Evolutionary conservation across 2,797 vertebrate genomes (phyloP).

Genomic region (Lepidocolaptes lacrymiger): DNA sequence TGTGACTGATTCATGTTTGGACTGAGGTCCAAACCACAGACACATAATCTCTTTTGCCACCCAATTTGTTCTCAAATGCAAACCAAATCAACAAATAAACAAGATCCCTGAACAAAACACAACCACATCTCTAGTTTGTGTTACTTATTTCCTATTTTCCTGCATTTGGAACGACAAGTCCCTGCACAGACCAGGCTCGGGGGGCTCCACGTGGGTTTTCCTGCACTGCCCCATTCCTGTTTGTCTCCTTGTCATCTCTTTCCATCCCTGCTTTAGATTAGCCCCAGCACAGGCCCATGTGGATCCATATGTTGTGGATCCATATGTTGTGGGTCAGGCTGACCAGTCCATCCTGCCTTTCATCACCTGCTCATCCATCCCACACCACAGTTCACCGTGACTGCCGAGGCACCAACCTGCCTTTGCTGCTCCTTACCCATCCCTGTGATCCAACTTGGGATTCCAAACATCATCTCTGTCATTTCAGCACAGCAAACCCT

Average conservation of each 20-base stretch:
- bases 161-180: not conserved
- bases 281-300: not conserved
- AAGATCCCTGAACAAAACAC: not conserved
- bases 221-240: not conserved
- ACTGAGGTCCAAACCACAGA: slow-evolving; percentile 1
- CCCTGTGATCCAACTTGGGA: not conserved
- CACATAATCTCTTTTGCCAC: not conserved
- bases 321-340: slow-evolving; percentile 45
- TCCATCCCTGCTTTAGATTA: slow-evolving; percentile 40
- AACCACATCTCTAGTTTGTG: not conserved
- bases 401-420: not conserved
- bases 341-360: slow-evolving; percentile 52
- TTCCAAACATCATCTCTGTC: not conserved
- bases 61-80: slow-evolving; percentile 1
- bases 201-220: not conserved
- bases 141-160: not conserved
- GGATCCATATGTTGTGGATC: slow-evolving; percentile 31
- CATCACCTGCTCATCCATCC: slow-evolving; percentile 31
- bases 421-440: not conserved
- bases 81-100: slow-evolving; percentile 18
- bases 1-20: not conserved
- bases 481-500: not conserved
- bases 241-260: slow-evolving; percentile 3
- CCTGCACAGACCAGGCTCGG: not conserved
- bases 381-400: not conserved